Evolutionary conservation across 2,113 vertebrate genomes (phyloP).

Genomic region (Romanogobio albipinnatus): DNA sequence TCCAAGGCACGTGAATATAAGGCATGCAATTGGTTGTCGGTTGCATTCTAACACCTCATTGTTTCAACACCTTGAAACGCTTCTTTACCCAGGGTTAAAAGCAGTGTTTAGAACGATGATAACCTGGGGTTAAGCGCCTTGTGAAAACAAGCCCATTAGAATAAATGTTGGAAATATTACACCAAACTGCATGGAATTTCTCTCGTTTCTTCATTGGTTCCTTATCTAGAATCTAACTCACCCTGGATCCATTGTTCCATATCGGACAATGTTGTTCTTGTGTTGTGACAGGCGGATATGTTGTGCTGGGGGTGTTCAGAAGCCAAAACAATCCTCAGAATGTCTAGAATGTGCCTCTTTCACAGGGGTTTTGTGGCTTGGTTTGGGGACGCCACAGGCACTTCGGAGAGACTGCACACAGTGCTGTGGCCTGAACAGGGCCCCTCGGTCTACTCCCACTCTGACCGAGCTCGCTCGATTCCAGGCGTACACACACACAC

Average conservation of each 20-base stretch:
- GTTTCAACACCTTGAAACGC: too few relatives aligned
- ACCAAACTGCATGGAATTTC: not conserved
- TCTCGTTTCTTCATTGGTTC: not conserved
- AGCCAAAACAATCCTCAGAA: conserved; percentile 67
- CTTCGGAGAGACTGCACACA: conserved; percentile 48
- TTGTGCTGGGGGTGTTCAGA: conserved; percentile 56
- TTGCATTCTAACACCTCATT: too few relatives aligned
- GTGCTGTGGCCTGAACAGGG: conserved; percentile 39
- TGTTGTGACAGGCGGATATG: conserved; percentile 46
- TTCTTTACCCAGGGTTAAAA: too few relatives aligned
- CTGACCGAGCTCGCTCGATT: conserved; percentile 7
- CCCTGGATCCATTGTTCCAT: conserved; percentile 46
- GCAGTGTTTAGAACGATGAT: too few relatives aligned
- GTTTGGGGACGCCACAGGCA: conserved; percentile 55
- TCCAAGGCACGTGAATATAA: too few relatives aligned
- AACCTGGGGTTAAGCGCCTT: too few relatives aligned
- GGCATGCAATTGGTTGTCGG: too few relatives aligned
- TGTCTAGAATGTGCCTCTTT: conserved; percentile 63
- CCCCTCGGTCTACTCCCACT: conserved; percentile 32
- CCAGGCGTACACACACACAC: conserved; percentile 7
- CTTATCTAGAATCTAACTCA: conserved; percentile 24
- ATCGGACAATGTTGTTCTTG: conserved; percentile 56
- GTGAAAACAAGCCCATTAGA: too few relatives aligned
- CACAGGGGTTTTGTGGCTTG: conserved; percentile 51
- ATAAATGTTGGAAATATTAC: not conserved